Base-by-base conservation (phyloP, 1,140 invertebrate genomes). In the Ceratosolen solmsi region DNA sequence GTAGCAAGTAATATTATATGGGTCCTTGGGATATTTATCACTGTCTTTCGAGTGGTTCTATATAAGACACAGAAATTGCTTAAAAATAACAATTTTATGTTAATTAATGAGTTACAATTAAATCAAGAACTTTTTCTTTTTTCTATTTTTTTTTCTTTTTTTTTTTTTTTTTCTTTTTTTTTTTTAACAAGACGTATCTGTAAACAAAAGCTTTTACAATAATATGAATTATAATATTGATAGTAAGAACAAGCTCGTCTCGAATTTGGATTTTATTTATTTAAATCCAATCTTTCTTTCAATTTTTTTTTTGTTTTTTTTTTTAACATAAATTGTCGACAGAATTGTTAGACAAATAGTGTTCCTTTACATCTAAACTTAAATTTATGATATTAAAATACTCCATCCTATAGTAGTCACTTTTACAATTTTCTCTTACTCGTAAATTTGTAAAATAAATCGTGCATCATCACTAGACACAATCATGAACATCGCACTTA, bases 401-500 rank as follows among this genome's bases (percentile, higher is more conserved):
- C 75, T 82, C 70, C 36, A 76, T 65, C n/a, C 46, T 82, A 20
- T 25, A 63, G 68, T 78, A 78, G 54, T 78, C 51, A 73, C 60
- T 82, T 82, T 71, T 71, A 82, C 73, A 82, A 68, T 74, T 49
- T 72, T 77, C 46, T 82, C 65, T 82, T 78, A 78, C 1, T 82
- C 54, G 65, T 82, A 78, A 82, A 72, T 82, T 78, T 82, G 75
- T 82, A 82, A 82, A 82, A 82, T 78, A 51, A 78, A 82, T 82
- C 56, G 41, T 70, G 54, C 11, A 60, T 58, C 70, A 5, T 51
- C 41, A 70, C 9, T 25, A 22, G 25, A 78, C 30, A 46, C 74
- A 51, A 78, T 71, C 17, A 58, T 82, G 51, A 82, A 58, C 30
- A 13, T 58, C 80, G 54, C 79, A 75, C 60, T 75, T 68, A 51